phyloP scores from a whole-genome alignment of 1,140 invertebrate genomes.

The Zaprionus ghesquierei region DNA sequence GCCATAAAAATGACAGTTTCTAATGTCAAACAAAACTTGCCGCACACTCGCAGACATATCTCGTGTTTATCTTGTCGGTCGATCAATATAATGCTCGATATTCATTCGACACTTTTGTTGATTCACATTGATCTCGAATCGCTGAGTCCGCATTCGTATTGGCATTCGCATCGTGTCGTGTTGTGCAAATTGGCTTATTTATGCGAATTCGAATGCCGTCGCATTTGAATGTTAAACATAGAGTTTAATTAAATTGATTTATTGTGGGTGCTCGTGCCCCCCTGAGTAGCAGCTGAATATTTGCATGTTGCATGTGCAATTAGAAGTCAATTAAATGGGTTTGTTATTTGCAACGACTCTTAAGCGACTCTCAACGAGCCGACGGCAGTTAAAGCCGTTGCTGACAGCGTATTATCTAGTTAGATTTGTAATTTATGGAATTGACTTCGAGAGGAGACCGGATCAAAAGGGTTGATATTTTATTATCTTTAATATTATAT shows the following conservation, averaged over 20 bases:
- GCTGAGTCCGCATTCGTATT: conserved; percentile 1
- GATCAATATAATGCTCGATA: conserved; percentile 62
- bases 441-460: not conserved
- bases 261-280: conserved; percentile 54
- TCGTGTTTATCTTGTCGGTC: conserved; percentile 9
- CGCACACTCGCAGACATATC: conserved; percentile 25
- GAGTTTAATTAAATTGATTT: conserved; percentile 74
- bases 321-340: conserved; percentile 50
- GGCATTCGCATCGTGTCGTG: conserved; percentile 38
- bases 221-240: conserved; percentile 68
- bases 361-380: not conserved
- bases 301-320: conserved; percentile 47
- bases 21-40: conserved; percentile 70
- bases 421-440: conserved; percentile 1
- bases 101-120: conserved; percentile 40
- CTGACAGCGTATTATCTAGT: conserved; percentile 3
- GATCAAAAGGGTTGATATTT: not conserved
- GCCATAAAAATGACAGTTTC: conserved; percentile 64
- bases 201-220: conserved; percentile 46
- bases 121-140: conserved; percentile 37
- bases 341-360: not conserved
- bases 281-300: conserved; percentile 8
- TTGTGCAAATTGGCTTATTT: conserved; percentile 66
- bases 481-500: not conserved
- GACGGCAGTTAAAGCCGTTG: not conserved